Evolutionary conservation across 2,888 invertebrate species (phyloP).

Genomic region (Plebejus melissa): DNA sequence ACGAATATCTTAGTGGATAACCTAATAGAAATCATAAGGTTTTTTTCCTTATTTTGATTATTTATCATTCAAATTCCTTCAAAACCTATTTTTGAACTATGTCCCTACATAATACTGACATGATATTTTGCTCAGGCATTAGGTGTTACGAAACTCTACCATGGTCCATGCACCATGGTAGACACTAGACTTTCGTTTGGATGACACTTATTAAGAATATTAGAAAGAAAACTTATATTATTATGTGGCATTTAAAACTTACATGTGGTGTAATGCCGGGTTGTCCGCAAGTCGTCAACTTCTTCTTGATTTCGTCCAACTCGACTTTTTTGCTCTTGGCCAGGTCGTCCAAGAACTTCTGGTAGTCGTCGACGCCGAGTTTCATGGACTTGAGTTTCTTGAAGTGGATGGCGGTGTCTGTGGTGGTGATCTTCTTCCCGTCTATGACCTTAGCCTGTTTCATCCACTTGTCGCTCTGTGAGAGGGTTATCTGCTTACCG

Average conservation of each 20-base stretch:
- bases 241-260: slow-evolving; percentile 42
- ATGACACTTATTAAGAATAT: no score
- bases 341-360: slow-evolving; percentile 90
- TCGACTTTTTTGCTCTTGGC: slow-evolving; percentile 91
- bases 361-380: slow-evolving; percentile 87
- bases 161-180: no score
- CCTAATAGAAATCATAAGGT: no score
- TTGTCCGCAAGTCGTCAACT: slow-evolving; percentile 88
- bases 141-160: no score
- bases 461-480: slow-evolving; percentile 96
- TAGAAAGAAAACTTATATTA: not conserved
- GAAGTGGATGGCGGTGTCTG: slow-evolving; percentile 93
- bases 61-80: no score
- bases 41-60: no score
- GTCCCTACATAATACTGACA: no score
- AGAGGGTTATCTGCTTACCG: slow-evolving; percentile 91
- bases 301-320: slow-evolving; percentile 86
- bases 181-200: no score
- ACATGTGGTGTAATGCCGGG: slow-evolving; percentile 81
- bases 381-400: slow-evolving; percentile 92
- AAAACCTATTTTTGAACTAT: no score
- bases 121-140: no score
- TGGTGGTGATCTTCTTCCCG: slow-evolving; percentile 91
- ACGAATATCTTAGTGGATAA: no score
- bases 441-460: slow-evolving; percentile 91